These are phyloP conservation scores for Drosophila bipectinata DNA, from an alignment of 1,140 invertebrate species.

Conservation along the genomic window DNA sequence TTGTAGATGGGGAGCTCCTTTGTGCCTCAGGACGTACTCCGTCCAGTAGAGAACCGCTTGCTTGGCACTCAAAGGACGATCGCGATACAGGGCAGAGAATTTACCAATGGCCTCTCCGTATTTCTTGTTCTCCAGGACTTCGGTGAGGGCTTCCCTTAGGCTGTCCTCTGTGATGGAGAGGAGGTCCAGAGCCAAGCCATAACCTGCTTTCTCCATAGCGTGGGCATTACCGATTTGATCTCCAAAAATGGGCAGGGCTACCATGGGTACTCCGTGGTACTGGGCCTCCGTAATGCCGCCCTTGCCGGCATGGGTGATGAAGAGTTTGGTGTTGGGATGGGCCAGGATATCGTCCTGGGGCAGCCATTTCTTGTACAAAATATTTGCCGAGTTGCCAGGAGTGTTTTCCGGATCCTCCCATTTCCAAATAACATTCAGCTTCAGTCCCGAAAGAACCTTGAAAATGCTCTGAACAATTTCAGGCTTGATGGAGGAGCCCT, in stretches of 20 bases:
- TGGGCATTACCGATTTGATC: constrained; percentile 87
- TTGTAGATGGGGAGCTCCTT: constrained; percentile 83
- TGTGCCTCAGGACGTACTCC: constrained; percentile 84
- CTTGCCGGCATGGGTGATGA: constrained; percentile 90
- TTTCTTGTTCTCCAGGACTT: constrained; percentile 62
- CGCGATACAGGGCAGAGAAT: constrained; percentile 66
- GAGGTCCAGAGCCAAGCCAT: constrained; percentile 83
- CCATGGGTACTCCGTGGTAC: constrained; percentile 88
- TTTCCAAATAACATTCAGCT: constrained; percentile 87
- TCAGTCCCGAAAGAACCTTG: constrained; percentile 84
- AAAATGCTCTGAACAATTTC: constrained; percentile 83
- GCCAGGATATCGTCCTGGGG: constrained; percentile 89
- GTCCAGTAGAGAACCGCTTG: constrained; percentile 84
- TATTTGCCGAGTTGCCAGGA: constrained; percentile 86
- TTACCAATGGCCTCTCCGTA: constrained; percentile 49
- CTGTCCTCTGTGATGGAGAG: constrained; percentile 77
- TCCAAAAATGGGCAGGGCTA: constrained; percentile 88
- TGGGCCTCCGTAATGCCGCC: constrained; percentile 89
- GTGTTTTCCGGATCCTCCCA: constrained; percentile 85
- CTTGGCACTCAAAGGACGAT: constrained; percentile 75
- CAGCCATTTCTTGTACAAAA: constrained; percentile 88
- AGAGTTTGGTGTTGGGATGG: constrained; percentile 88
- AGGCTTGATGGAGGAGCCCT: constrained; percentile 79
- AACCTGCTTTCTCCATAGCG: constrained; percentile 83
- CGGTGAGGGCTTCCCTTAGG: constrained; percentile 49